Conservation (phyloP, 2,888 invertebrate species). For the Meliscaeva auricollis region DNA sequence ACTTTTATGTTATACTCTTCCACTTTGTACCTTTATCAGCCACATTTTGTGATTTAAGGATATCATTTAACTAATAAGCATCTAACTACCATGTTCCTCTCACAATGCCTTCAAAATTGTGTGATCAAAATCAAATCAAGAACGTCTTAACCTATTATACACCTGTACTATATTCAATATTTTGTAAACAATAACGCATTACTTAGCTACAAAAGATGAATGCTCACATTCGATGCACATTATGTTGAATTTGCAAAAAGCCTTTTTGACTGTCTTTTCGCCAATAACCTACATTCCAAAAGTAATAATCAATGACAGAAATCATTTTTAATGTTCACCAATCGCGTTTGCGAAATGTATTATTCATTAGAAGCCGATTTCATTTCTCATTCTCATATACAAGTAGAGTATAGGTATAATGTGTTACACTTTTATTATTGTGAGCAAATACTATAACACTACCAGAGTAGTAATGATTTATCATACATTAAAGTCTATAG, state of each 20-base stretch:
- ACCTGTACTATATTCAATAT: no score
- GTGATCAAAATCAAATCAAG: no score
- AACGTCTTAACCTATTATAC: no score
- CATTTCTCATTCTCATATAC: constrained; percentile 33
- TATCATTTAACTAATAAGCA: no score
- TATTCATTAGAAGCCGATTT: constrained; percentile 56
- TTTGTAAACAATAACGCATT: no score
- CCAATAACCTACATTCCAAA: constrained; percentile 14
- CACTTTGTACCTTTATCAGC: no score
- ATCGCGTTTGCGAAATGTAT: constrained; percentile 49
- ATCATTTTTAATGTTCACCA: constrained; percentile 38
- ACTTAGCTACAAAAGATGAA: not conserved
- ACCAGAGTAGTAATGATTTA: constrained; percentile 33
- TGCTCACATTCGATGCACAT: not conserved
- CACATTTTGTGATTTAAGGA: no score
- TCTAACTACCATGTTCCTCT: no score
- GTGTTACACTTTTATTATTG: constrained; percentile 28
- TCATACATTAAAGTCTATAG: constrained; percentile 2
- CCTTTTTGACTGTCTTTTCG: not conserved
- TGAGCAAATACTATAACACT: constrained; percentile 8
- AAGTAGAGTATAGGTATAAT: no score
- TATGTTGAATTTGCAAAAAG: not conserved
- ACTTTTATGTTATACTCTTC: no score
- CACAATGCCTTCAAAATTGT: no score
- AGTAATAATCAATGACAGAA: constrained; percentile 32